Evolutionary conservation across 1,140 invertebrate genomes (phyloP).

Genomic region (Cydia strobilella): DNA sequence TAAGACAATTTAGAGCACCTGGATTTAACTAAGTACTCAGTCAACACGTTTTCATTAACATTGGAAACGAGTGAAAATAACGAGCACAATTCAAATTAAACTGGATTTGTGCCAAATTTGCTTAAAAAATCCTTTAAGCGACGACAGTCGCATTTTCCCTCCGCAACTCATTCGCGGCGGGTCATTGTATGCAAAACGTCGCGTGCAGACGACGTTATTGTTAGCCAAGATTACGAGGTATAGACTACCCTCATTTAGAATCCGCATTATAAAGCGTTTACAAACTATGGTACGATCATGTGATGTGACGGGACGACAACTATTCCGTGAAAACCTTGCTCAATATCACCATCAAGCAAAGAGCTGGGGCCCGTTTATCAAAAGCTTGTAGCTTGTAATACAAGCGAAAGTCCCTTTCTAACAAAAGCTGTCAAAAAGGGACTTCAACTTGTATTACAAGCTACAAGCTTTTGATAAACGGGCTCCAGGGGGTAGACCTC

Average conservation of each 20-base stretch:
- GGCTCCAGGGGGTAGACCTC: too few species aligned
- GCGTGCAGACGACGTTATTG: slow-evolving; percentile 63
- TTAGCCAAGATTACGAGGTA: slow-evolving; percentile 67
- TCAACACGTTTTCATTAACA: slow-evolving; percentile 2
- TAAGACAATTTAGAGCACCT: background rate
- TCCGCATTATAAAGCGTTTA: background rate
- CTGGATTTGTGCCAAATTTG: slow-evolving; percentile 2
- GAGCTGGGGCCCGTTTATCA: too few species aligned
- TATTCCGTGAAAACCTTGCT: too few species aligned
- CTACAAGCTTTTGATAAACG: too few species aligned
- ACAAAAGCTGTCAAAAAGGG: too few species aligned
- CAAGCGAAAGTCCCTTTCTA: too few species aligned
- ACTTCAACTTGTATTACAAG: too few species aligned
- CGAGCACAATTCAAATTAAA: slow-evolving; percentile 11
- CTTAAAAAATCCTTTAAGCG: slow-evolving; percentile 10
- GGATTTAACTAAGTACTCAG: background rate
- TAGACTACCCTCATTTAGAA: background rate
- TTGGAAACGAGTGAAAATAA: slow-evolving; percentile 10
- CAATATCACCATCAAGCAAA: too few species aligned
- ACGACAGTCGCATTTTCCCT: slow-evolving; percentile 47
- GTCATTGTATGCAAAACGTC: slow-evolving; percentile 75
- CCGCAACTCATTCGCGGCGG: slow-evolving; percentile 44
- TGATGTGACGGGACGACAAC: too few species aligned
- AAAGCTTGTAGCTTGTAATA: too few species aligned
- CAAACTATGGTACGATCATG: too few species aligned